Conservation (phyloP, 2,888 invertebrate species). For the Nomada goodeniana region DNA sequence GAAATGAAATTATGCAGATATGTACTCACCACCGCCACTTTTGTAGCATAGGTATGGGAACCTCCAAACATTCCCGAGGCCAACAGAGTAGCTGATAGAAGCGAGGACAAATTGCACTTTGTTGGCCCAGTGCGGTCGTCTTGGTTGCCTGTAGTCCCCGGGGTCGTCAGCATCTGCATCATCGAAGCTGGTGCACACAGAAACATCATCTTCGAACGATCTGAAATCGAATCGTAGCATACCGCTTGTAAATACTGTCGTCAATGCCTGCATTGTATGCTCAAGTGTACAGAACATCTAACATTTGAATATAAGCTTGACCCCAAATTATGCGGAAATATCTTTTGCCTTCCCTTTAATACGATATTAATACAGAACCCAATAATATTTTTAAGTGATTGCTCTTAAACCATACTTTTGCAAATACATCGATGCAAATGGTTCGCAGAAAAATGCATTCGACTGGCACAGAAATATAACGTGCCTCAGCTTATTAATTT, state of each 20-base stretch:
- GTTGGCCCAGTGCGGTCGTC: slow-evolving; percentile 94
- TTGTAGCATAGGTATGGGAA: slow-evolving; percentile 97
- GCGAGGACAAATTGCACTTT: slow-evolving; percentile 95
- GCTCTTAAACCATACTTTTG: no score
- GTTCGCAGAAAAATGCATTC: no score
- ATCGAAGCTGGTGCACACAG: slow-evolving; percentile 91
- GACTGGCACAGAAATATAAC: no score
- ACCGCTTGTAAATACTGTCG: not conserved
- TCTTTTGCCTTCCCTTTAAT: no score
- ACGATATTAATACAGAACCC: no score
- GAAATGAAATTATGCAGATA: not conserved
- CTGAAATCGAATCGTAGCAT: slow-evolving; percentile 26
- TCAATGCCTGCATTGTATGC: not conserved
- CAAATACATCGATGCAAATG: no score
- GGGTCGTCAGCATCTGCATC: slow-evolving; percentile 87
- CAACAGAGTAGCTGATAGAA: slow-evolving; percentile 95
- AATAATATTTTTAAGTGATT: no score
- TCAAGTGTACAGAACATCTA: no score
- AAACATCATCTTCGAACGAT: slow-evolving; percentile 86
- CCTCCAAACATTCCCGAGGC: slow-evolving; percentile 95
- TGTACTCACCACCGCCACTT: slow-evolving; percentile 92
- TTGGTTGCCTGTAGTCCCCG: slow-evolving; percentile 88
- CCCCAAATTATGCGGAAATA: no score
- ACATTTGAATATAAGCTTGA: no score
- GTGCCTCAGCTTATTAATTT: no score